Base-by-base conservation (phyloP, 2,797 vertebrate species). In the Agapornis canus region DNA sequence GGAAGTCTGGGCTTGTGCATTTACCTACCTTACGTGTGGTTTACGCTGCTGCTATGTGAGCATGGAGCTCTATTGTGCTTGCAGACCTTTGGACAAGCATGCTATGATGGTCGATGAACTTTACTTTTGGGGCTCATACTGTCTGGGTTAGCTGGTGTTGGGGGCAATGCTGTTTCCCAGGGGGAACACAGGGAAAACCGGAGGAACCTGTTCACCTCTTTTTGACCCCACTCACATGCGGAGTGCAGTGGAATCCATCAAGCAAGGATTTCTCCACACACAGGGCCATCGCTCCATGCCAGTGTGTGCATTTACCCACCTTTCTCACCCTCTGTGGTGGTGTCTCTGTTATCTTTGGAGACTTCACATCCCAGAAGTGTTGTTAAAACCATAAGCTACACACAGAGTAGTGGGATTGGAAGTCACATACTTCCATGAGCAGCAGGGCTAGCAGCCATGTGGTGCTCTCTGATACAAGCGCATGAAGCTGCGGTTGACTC, bases 121-220 rank as follows among this genome's bases (percentile, higher is more conserved):
- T 80, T 60, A 25, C 7, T 79, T 79, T 29, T 45, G 47, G 27
- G n/a, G 48, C 35, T 81, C 1, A 1, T 25, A 1, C 5, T 61
- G 10, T 42, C n/a, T 73, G 21, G 23, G 26, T 64, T 60, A 18
- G 1, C 0, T 11, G 27, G 18, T 61, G 20, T 2, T n/a, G 37
- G 14, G 18, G 10, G 15, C 18, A 43, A 16, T 9, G 20, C 17
- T n/a, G 0, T 45, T 73, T 60, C 18, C 29, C 29, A 26, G 13
- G 5, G 5, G 11, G 4, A 82, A 9, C 26, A 56, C 0, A 0
- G n/a, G 11, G 19, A 65, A 20, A 68, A 63, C 26, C 37, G 31
- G 10, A 70, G n/a, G 19, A 82, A 56, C 14, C 5, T 7, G 1
- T 60, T 80, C 21, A 26, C 45, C 32, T 43, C 47, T 79, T 57